Conservation (phyloP, 2,888 invertebrate genomes). For the Nebria brevicollis region DNA sequence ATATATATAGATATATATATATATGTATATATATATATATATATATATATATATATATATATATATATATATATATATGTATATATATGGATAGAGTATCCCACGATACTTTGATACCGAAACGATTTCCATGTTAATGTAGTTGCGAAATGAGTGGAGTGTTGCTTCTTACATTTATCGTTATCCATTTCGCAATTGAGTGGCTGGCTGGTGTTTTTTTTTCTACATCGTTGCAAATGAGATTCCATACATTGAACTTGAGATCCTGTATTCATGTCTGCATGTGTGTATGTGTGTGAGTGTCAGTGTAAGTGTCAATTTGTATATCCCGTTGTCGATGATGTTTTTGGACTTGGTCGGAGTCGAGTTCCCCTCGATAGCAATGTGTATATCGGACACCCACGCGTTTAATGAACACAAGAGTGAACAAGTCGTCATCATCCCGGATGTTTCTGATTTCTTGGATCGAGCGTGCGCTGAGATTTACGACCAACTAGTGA, state of each 20-base stretch:
- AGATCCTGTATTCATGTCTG: background rate
- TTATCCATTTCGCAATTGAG: background rate
- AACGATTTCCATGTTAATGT: background rate
- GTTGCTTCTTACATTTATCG: background rate
- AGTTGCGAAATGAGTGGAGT: background rate
- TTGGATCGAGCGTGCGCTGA: slow-evolving; percentile 20
- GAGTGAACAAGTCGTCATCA: slow-evolving; percentile 23
- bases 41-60: too few species aligned
- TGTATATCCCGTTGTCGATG: slow-evolving; percentile 3
- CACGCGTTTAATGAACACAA: slow-evolving; percentile 35
- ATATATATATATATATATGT: too few species aligned
- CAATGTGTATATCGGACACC: slow-evolving; percentile 17
- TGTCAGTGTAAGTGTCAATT: slow-evolving; percentile 4
- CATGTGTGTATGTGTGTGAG: slow-evolving; percentile 14
- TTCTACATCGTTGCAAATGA: background rate
- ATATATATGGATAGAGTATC: background rate
- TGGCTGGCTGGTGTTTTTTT: background rate
- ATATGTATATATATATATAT: too few species aligned
- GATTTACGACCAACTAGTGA: slow-evolving; percentile 37
- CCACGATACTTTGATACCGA: background rate
- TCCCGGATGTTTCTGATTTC: slow-evolving; percentile 44
- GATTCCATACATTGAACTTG: background rate
- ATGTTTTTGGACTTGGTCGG: background rate
- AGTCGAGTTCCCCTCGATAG: background rate
- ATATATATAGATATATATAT: too few species aligned